Base-by-base conservation (phyloP, 2,888 invertebrate genomes). In the Serripes groenlandicus region DNA sequence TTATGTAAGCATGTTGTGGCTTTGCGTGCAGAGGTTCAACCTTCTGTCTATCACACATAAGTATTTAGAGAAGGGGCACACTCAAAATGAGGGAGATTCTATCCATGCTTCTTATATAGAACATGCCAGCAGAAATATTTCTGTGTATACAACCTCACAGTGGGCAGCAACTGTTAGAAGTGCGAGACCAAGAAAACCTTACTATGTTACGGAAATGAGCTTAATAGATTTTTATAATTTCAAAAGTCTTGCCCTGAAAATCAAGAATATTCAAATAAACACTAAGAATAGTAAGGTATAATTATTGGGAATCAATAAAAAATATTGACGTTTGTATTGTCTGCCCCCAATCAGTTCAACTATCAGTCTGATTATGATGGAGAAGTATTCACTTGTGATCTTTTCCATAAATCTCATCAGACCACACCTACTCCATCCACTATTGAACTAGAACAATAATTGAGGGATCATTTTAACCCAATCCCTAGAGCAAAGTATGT, bases 1-100 rank as follows among this genome's bases (percentile, higher is more conserved):
- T 18, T 75, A 75, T 73, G 72, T 71, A 3, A 32, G 75, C 21
- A 78, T 83, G 82, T n/a, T 75, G 1, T 78, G 82, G 75, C 78
- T 56, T 75, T 54, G 52, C 23, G 15, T 78, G 4, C 75, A 83
- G 52, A 78, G 71, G 56, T 62, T 78, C 26, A 56, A 66, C 30
- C 30, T 78, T 23, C 30, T 54, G 32, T 74, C 26, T 15, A 56
- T 82, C 15, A 23, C 37, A 11, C 79, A 79, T n/a, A 79, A 74
- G 52, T 79, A 79, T 23, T 30, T 79, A 1, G 79, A 79, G 37
- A 74, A 74, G 56, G 74, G 79, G 9, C 79, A 79, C 35, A 66
- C 66, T 21, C 66, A 66, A 35, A 66, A 66, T 66, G 66, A 66
- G 23, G 35, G 35, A n/a, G 35, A 66, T n/a, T 34, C 66, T 7